Conservation (phyloP, 2,888 invertebrate species). For the Archips xylosteana region DNA sequence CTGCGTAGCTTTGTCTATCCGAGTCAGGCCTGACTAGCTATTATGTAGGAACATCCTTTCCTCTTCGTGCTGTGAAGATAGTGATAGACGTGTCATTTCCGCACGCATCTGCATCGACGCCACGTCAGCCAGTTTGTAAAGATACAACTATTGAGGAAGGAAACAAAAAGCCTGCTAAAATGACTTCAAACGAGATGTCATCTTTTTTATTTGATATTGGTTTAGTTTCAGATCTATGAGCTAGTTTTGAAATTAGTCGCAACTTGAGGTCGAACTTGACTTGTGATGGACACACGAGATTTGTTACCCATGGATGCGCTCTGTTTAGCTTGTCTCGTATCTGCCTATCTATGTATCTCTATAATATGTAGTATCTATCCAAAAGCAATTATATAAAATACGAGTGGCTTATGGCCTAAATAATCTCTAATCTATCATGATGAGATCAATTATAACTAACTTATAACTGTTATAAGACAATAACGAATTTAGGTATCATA, state of each 20-base stretch:
- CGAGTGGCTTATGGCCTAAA: no score
- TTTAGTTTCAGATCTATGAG: not conserved
- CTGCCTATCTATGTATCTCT: no score
- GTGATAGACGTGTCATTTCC: conserved; percentile 75
- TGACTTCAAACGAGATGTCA: conserved; percentile 26
- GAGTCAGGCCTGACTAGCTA: conserved; percentile 26
- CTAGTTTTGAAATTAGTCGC: not conserved
- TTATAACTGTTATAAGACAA: no score
- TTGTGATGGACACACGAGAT: no score
- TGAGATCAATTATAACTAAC: no score
- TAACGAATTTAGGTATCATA: no score
- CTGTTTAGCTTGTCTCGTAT: no score
- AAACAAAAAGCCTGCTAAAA: conserved; percentile 62
- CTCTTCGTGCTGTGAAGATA: conserved; percentile 53
- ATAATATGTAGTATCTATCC: no score
- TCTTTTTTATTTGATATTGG: not conserved
- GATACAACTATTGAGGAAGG: conserved; percentile 66
- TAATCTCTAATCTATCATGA: no score
- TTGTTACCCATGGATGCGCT: no score
- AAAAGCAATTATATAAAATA: no score
- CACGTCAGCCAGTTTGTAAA: conserved; percentile 59
- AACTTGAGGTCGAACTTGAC: no score
- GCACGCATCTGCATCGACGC: conserved; percentile 52
- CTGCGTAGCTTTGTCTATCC: not conserved
- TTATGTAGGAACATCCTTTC: conserved; percentile 44